phyloP scores from a whole-genome alignment of 2,113 vertebrate species.

The Chionomys nivalis region DNA sequence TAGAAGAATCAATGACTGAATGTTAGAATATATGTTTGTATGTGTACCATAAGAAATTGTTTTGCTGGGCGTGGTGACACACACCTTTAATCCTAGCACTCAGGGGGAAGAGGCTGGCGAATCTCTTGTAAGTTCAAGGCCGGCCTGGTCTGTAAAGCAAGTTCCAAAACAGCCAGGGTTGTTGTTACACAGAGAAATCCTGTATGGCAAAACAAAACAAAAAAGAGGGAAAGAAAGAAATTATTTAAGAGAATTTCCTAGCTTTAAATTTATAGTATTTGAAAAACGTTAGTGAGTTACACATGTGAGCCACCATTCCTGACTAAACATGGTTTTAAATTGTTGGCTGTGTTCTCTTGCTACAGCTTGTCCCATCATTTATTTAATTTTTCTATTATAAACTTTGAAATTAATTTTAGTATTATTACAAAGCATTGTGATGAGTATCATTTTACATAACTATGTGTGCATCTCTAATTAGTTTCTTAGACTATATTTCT shows the following conservation, averaged over 20 bases:
- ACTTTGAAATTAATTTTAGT: conserved; percentile 13
- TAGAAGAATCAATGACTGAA: neutral
- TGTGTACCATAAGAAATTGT: neutral
- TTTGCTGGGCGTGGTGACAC: neutral
- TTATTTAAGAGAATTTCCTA: neutral
- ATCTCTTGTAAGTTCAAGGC: neutral
- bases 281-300: neutral
- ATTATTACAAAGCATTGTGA: neutral
- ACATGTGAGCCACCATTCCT: neutral
- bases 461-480: conserved; percentile 3
- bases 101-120: neutral
- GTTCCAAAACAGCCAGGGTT: neutral
- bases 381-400: neutral
- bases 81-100: neutral
- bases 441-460: neutral
- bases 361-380: neutral
- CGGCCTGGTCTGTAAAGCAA: neutral
- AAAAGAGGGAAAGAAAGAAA: neutral
- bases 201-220: neutral
- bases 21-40: neutral
- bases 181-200: neutral
- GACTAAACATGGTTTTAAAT: conserved; percentile 3
- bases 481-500: conserved; percentile 42
- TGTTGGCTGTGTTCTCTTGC: neutral
- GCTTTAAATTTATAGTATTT: neutral